These are phyloP conservation scores for Cyanocitta stelleri DNA, from an alignment of 2,113 vertebrate genomes.

Conservation along the genomic window DNA sequence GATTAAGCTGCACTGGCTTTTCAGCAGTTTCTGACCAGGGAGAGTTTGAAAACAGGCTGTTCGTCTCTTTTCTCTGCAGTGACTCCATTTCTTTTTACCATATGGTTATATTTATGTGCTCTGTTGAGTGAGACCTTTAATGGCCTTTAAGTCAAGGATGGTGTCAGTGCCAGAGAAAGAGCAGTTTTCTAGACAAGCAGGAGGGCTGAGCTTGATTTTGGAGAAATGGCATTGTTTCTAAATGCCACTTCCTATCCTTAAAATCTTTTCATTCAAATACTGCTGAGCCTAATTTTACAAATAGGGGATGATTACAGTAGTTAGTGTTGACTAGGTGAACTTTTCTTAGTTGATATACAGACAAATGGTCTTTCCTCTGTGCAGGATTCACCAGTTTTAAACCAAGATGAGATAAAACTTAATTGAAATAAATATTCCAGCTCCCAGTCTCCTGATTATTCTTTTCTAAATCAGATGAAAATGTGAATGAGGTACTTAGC, in stretches of 20 bases:
- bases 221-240: background rate
- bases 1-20: background rate
- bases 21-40: background rate
- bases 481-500: background rate
- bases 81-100: background rate
- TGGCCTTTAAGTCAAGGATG: background rate
- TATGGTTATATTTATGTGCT: conserved; percentile 8
- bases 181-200: background rate
- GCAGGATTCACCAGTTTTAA: background rate
- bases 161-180: background rate
- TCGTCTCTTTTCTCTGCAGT: background rate
- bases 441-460: background rate
- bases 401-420: background rate
- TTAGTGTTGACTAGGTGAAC: background rate
- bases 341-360: background rate
- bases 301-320: background rate
- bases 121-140: background rate
- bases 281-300: background rate
- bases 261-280: background rate
- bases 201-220: background rate
- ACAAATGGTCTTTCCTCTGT: background rate
- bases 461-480: background rate
- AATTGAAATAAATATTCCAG: background rate
- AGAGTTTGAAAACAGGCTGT: background rate
- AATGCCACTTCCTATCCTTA: background rate